A percentile compares a stretch with the other conserved stretches of the same genome.
Evolutionary conservation across 2,797 vertebrate species (phyloP).

Genomic region (Liparis tanakae): DNA sequence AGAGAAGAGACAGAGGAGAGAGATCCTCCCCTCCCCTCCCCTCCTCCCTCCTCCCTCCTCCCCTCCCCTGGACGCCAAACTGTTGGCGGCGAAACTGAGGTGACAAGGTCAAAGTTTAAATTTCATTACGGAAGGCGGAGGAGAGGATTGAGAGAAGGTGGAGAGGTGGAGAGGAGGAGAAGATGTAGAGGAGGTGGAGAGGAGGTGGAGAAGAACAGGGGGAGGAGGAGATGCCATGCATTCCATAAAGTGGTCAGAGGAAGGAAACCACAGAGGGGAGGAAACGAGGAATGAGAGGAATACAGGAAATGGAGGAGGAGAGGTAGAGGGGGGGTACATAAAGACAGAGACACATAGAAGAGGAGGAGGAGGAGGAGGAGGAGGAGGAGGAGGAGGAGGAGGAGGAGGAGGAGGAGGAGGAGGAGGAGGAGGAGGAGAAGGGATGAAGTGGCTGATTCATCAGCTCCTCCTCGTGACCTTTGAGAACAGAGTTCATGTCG

Average conservation of each 20-base stretch:
- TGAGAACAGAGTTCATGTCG: constrained; percentile 71
- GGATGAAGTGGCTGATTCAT: constrained; percentile 73
- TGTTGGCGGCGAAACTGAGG: constrained; percentile 63
- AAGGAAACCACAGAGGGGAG: constrained; percentile 46
- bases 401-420: background rate
- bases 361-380: background rate
- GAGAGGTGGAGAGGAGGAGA: constrained; percentile 29
- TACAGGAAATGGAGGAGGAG: constrained; percentile 53
- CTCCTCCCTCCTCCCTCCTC: no score
- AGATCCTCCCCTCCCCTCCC: constrained; percentile 1
- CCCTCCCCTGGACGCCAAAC: constrained; percentile 34
- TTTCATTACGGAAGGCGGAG: constrained; percentile 71
- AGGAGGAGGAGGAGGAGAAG: constrained; percentile 26
- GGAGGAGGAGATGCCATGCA: constrained; percentile 76
- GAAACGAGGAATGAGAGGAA: constrained; percentile 53
- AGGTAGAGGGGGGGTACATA: constrained; percentile 27
- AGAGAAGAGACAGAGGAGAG: constrained; percentile 50
- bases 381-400: no score
- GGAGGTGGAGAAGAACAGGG: constrained; percentile 1
- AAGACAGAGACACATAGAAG: constrained; percentile 35
- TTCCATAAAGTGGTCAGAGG: constrained; percentile 78
- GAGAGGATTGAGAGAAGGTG: background rate
- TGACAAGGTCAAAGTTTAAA: constrained; percentile 80
- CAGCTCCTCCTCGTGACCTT: constrained; percentile 69
- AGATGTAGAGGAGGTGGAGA: no score